Base-by-base conservation (phyloP, 2,113 vertebrate species). In the Pterophyllum scalare region DNA sequence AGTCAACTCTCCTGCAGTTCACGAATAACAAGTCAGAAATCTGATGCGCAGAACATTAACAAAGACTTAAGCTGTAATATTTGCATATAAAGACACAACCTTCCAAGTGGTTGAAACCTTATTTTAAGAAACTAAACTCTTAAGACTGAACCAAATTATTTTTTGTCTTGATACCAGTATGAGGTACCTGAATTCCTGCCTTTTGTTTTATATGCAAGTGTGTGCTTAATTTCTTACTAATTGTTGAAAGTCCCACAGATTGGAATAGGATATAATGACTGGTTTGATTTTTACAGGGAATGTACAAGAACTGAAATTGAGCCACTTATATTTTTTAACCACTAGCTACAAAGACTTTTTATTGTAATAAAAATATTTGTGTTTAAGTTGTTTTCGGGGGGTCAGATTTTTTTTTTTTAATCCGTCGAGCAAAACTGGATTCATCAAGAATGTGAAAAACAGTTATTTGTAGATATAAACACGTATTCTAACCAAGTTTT, bases 21-120 rank as follows among this genome's bases (percentile, higher is more conserved):
- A 92, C 91, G 5, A 84, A 90, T 22, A 89, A 95, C 3, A 92
- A 95, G 58, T 93, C 92, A 4, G 81, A 91, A 59, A 91, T 87
- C 5, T 94, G 57, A 94, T 54, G 72, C 0, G 14, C 24, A 70
- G 49, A 24, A 52, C 24, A 28, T 31, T 49, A 70, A 52, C 43
- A 72, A 24, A 52, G 22, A 40, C 40, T 77, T 75, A 56, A 75
- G 20, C 3, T 46, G 9, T 17, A 8, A 65, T 24, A 26, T 61
- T 24, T 57, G 17, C 54, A 7, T 24, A 75, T 17, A 82, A 62
- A 77, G 17, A 54, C 52, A 28, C 33, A 33, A 54, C 1, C 35
- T 19, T 15, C 2, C 1, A 10, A 75, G 38, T 7, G 15, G 3
- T n/a, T 28, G 1, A 59, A 35, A 49, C 13, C 6, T 74, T 61